Evolutionary conservation across 1,140 invertebrate species (phyloP), one percentile per base, ranked within the genome.

Genomic region (Atta texana): DNA sequence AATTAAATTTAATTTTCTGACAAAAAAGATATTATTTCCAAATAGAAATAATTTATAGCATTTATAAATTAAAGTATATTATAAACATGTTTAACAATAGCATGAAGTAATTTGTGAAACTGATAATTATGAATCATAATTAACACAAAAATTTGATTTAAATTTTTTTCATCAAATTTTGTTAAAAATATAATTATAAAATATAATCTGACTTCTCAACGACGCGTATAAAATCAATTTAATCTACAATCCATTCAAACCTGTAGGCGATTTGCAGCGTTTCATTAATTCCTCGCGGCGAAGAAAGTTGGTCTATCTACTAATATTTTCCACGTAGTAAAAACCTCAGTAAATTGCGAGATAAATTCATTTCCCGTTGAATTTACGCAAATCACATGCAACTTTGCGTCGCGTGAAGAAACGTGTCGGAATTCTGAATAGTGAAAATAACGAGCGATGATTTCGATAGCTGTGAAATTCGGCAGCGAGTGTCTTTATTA

Each of bases 351-450:
- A 18, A 64, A 28, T 24, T 59, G 24, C 18, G 34, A 1, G 31
- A 5, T 80, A 68, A 80, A 53, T 80, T 39, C 34, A 59, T 61
- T 76, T 68, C 12, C n/a, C 28, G 44, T n/a, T 80, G 14, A 80
- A 80, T 53, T 68, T 68, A n/a, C 16, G 61, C n/a, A 55, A 80
- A 80, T 80, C 31, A 69, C 7, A 66, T 39, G 75, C 75, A 16
- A 57, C 7, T 80, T 44, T 57, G 34, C 34, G n/a, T 6, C 0
- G 14, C 24, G 24, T 44, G n/a, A 64, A 44, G 55, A 24, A 24
- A n/a, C 12, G 44, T 18, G n/a, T 51, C 44, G n/a, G 8, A 21
- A 34, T 80, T 34, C 14, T 68, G 31, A 69, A 55, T 66, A n/a
- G 61, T 14, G 63, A 24, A 34, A 80, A 80, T 34, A 21, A 80